Evolutionary conservation across 2,113 vertebrate genomes (phyloP).

Genomic region (Zosterops hypoxanthus): DNA sequence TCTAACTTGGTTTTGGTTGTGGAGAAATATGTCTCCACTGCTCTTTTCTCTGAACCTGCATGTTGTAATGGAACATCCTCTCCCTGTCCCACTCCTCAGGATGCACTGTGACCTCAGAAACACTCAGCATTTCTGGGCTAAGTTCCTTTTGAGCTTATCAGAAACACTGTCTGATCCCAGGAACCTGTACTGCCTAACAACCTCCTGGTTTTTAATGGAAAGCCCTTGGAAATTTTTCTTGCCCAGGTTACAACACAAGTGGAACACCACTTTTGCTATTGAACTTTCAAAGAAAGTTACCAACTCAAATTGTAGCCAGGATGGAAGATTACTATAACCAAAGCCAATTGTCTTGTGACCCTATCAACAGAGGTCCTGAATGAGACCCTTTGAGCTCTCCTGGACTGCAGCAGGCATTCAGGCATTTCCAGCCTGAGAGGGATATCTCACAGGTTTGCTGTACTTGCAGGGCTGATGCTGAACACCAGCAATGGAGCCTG

Average conservation of each 20-base stretch:
- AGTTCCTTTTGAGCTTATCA: background rate
- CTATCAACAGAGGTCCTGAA: background rate
- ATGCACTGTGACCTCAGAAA: background rate
- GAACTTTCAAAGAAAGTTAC: background rate
- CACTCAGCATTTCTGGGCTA: background rate
- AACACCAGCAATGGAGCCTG: background rate
- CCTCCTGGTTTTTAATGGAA: background rate
- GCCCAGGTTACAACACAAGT: background rate
- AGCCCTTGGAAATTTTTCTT: background rate
- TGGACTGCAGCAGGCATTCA: background rate
- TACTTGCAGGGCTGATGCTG: background rate
- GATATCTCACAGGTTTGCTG: background rate
- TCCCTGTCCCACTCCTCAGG: background rate
- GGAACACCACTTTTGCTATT: background rate
- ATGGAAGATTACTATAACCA: background rate
- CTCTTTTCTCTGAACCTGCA: background rate
- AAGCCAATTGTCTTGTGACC: background rate
- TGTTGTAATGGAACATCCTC: background rate
- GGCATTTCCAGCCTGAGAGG: background rate
- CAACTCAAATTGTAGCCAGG: rapidly evolving
- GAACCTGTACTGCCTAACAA: background rate
- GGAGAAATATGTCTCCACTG: background rate
- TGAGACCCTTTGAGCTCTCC: background rate
- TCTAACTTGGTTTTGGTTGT: background rate
- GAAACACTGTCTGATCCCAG: background rate